Evolutionary conservation across 2,797 vertebrate species (phyloP), one percentile per base, ranked within the genome.

Genomic region (Protonibea diacanthus): DNA sequence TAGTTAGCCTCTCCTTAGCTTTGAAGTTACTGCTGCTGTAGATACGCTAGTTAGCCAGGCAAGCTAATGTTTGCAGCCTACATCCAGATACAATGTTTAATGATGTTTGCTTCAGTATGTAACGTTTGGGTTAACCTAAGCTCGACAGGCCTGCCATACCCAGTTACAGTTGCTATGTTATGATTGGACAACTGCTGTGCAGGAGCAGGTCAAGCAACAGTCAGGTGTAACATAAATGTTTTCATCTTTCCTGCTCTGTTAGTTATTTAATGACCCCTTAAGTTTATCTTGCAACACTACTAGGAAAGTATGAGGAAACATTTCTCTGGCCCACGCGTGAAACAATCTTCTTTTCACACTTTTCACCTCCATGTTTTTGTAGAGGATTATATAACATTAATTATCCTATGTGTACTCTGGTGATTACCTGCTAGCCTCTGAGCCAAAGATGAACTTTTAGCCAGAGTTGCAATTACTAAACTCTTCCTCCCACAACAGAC

Each of bases 381-480:
- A 3, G 21, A 23, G 76, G 59, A 78, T 76, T 51, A 80, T 27
- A 51, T 56, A 25, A 63, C 72, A 78, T 62, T 56, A 25, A 80
- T 76, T 48, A 47, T 15, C 51, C 23, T 48, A 18, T 18, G 44
- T 79, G 51, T 57, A 4, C 52, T n/a, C 11, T 45, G 13, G 57
- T 71, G 78, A 72, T 72, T 71, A 72, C 29, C 20, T 25, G 48
- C 44, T 12, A 33, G 56, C 51, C 49, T 70, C 62, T 73, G 70
- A 71, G 64, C 21, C 1, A 61, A 79, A 56, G 48, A 55, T 67
- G n/a, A 88, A 86, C 82, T 81, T 86, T 85, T 83, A 29, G 59
- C 62, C 66, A 3, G 21, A 71, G 17, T 77, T 66, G 60, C 38
- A 48, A 82, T 86, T 59, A 23, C 59, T 63, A 18, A 81, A 84